Evolutionary conservation across 2,113 vertebrate genomes (phyloP), one percentile per base, ranked within the genome.

Genomic region (Australoheros scitulus): DNA sequence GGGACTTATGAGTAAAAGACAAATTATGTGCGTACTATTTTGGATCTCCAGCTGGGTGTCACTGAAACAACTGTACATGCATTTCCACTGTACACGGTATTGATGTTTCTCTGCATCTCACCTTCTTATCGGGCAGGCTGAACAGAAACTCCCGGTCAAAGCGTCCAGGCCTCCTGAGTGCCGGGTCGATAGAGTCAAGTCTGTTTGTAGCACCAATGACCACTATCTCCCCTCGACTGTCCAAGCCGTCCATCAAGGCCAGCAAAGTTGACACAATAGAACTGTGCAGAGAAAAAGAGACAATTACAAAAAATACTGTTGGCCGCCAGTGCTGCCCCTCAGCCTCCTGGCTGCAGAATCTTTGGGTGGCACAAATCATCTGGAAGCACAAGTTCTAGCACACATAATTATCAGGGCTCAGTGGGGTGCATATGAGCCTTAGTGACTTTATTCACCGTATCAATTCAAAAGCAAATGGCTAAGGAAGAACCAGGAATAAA

Each of bases 141-240:
- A 99, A 99, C 94, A 99, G 97, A 96, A 99, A 99, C 94, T 99
- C 98, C 96, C 98, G 97, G 96, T 99, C 98, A 84, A 99, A 99
- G 81, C 98, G 98, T 91, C 98, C 98, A 88, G 98, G 98, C 96
- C 98, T 98, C 97, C 98, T 98, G 96, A 99, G 98, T 92, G 98
- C 98, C 24, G 98, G 98, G 95, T 99, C 98, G 95, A 99, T 99
- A 95, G 98, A 99, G 96, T 99, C 98, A 96, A 99, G 97, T 97
- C 98, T 98, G 94, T 99, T 99, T 94, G 98, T 99, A 98, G 98
- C 98, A 98, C 98, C 98, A 90, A 99, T 99, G 94, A 99, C 97
- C 93, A 99, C 98, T 94, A 99, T 98, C 97, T 99, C 98, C 80
- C 98, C 98, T 88, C 98, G 96, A 88, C 98, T 99, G 96, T 99